Base-by-base conservation (phyloP, 2,113 vertebrate species). In the Spilogale gracilis region DNA sequence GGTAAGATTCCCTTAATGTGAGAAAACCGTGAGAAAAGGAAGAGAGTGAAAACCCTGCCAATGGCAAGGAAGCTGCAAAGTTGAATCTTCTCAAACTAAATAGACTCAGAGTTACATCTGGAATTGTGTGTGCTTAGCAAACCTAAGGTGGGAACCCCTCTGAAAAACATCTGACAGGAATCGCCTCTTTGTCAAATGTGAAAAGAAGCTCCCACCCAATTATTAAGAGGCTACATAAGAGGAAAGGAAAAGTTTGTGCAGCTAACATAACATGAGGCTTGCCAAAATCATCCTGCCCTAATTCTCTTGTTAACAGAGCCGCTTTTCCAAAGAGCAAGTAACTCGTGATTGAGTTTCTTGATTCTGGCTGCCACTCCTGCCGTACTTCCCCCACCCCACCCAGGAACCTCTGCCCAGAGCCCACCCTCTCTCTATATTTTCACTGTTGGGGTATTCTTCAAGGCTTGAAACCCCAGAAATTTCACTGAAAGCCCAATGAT, bases 251-350 rank as follows among this genome's bases (percentile, higher is more conserved):
- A 69, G 65, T 97, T 97, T 97, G 84, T 0, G 21, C 97, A 98
- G 97, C 98, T 98, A 98, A 98, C 94, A 98, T 92, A 99, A 98
- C 93, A 98, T 30, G 1, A 25, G 85, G 71, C 82, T 93, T 98
- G 98, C 98, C 98, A 99, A 98, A 94, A 97, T 97, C 95, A 96
- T 97, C 93, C 96, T 97, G 96, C 90, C 98, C 96, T 97, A 95
- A 97, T 98, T 98, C 96, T 98, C 87, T 88, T 96, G 94, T 98
- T 97, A 98, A 94, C 95, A 98, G 97, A 98, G 95, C 56, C 52
- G 60, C 97, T 98, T 97, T 94, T 95, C 60, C 67, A 18, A 97
- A 97, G 92, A 98, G 93, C 73, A 84, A 48, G 97, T 88, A 97
- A 93, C 61, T 96, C 67, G 74, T n/a, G 61, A 89, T 94, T 98